Percentiles rank a stretch among this genome's conserved stretches.
phyloP scores from a whole-genome alignment of 2,888 invertebrate genomes.

The Drosophila macrospina region DNA sequence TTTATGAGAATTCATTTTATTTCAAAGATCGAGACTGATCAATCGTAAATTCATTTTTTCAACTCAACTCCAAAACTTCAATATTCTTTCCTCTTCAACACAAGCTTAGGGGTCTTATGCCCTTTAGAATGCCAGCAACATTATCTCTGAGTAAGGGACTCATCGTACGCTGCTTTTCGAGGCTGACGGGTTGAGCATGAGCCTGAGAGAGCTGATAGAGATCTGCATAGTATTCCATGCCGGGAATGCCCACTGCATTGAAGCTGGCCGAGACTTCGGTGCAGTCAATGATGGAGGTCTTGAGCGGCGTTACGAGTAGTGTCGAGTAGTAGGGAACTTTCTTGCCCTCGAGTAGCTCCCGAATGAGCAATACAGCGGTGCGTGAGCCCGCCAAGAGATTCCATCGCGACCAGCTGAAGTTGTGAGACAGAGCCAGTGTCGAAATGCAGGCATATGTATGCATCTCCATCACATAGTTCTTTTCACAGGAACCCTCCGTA shows the following conservation, averaged over 20 bases:
- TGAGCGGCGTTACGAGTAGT: conserved; percentile 89
- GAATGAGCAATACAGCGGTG: conserved; percentile 83
- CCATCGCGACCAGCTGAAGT: conserved; percentile 93
- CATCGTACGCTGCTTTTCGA: conserved; percentile 82
- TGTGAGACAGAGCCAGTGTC: conserved; percentile 89
- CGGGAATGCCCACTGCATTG: conserved; percentile 85
- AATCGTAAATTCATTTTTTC: no score
- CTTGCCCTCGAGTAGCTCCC: conserved; percentile 84
- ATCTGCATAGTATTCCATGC: conserved; percentile 89
- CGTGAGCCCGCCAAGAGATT: conserved; percentile 87
- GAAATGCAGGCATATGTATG: conserved; percentile 93
- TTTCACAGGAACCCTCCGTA: conserved; percentile 89
- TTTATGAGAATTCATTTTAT: no score
- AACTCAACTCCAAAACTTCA: no score
- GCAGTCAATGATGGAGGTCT: conserved; percentile 89
- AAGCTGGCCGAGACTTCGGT: conserved; percentile 92
- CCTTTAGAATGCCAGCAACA: conserved; percentile 82
- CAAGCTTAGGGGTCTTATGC: conserved; percentile 84
- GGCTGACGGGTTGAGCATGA: conserved; percentile 85
- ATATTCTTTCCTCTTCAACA: conserved; percentile 66
- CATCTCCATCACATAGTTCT: conserved; percentile 90
- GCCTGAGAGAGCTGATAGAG: conserved; percentile 89
- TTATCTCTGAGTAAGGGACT: conserved; percentile 84
- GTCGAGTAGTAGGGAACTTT: conserved; percentile 85
- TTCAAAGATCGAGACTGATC: no score